phyloP scores from a whole-genome alignment of 2,888 invertebrate species.

The Eretmocerus hayati region DNA sequence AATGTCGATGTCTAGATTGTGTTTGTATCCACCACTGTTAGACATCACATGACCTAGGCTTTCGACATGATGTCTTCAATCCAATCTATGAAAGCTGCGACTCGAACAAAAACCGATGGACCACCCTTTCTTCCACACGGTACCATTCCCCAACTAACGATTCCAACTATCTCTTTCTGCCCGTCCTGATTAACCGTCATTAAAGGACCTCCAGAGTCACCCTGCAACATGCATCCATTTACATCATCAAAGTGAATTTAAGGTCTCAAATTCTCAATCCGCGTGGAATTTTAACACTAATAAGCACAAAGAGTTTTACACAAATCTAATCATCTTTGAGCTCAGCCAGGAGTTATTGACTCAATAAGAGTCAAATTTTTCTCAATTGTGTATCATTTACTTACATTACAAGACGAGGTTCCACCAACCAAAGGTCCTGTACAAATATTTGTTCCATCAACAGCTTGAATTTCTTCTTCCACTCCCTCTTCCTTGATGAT shows the following conservation, averaged over 20 bases:
- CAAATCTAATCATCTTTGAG: too few relatives aligned
- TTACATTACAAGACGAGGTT: background rate
- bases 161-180: conserved; percentile 57
- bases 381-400: background rate
- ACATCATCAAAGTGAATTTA: too few relatives aligned
- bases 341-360: too few relatives aligned
- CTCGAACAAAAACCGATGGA: too few relatives aligned
- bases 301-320: too few relatives aligned
- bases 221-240: too few relatives aligned
- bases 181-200: conserved; percentile 49
- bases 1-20: too few relatives aligned
- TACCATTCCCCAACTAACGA: conserved; percentile 48
- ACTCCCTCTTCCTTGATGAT: background rate
- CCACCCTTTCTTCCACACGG: conserved; percentile 48
- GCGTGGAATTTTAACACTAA: too few relatives aligned
- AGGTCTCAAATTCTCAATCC: too few relatives aligned
- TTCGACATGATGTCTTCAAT: background rate
- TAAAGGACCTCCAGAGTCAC: conserved; percentile 53
- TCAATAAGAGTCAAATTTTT: too few relatives aligned
- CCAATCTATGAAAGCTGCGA: conserved; percentile 31
- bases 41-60: background rate
- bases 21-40: too few relatives aligned
- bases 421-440: conserved; percentile 25
- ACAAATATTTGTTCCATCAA: conserved; percentile 25
- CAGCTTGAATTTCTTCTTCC: background rate